Evolutionary conservation across 1,140 invertebrate species (phyloP).

Genomic region (Macrostomum lignano): DNA sequence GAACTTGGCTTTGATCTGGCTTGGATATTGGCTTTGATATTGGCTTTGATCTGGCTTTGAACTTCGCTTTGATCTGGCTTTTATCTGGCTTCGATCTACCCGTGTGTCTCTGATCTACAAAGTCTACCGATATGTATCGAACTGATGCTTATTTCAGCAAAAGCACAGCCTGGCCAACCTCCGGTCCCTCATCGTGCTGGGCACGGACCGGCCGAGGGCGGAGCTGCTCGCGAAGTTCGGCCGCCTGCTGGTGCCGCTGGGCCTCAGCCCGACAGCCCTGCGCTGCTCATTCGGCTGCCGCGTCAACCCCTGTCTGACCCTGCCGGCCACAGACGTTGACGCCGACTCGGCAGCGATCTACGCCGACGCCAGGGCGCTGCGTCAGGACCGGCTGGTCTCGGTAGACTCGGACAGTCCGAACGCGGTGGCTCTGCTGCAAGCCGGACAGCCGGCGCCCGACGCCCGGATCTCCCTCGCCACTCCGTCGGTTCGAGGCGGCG

Average conservation of each 20-base stretch:
- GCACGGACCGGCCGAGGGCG: conserved; percentile 82
- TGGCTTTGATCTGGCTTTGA: too few species aligned
- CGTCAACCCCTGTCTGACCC: conserved; percentile 87
- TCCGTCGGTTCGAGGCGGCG: too few species aligned
- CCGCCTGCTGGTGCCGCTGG: conserved; percentile 76
- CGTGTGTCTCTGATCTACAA: too few species aligned
- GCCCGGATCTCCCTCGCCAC: too few species aligned
- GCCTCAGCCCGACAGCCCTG: conserved; percentile 67
- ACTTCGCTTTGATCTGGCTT: too few species aligned
- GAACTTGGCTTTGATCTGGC: too few species aligned
- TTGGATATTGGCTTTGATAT: too few species aligned
- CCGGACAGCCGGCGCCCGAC: too few species aligned
- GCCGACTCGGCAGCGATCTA: conserved; percentile 86
- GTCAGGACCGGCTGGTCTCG: conserved; percentile 37
- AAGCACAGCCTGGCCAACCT: conserved; percentile 78
- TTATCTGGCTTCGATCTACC: too few species aligned
- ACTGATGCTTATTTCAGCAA: too few species aligned
- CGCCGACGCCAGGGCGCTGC: conserved; percentile 69
- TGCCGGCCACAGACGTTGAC: too few species aligned
- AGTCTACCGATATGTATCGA: too few species aligned
- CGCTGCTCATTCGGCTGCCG: conserved; percentile 95
- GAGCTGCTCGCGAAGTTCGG: conserved; percentile 77
- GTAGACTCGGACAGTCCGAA: conserved; percentile 55
- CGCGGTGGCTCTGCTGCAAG: conserved; percentile 80
- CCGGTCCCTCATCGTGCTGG: conserved; percentile 82